Percentiles rank a stretch among this genome's conserved stretches.
phyloP scores from a whole-genome alignment of 2,797 vertebrate genomes.

The Pipistrellus nathusii region DNA sequence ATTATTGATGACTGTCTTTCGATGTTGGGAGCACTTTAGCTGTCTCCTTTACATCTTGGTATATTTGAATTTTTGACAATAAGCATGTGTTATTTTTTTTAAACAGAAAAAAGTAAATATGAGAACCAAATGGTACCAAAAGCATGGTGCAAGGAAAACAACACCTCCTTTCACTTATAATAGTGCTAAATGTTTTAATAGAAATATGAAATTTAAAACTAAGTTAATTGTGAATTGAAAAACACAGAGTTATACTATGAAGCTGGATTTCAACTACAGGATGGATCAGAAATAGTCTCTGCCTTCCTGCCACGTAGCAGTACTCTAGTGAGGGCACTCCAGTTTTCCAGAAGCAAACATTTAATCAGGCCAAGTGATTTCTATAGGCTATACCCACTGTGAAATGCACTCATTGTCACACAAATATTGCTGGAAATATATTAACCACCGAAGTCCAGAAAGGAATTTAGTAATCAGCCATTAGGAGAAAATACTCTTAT shows the following conservation, averaged over 20 bases:
- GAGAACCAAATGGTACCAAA: not conserved
- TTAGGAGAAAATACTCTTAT: not conserved
- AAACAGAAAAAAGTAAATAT: not conserved
- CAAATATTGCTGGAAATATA: slow-evolving; percentile 12
- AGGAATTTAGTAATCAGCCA: slow-evolving; percentile 3
- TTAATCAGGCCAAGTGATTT: not conserved
- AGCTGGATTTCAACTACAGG: not conserved
- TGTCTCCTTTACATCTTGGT: not conserved
- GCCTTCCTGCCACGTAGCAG: not conserved
- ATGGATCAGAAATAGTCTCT: not conserved
- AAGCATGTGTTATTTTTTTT: not conserved
- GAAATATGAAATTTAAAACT: slow-evolving; percentile 1
- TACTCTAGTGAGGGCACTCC: not conserved
- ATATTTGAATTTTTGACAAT: slow-evolving; percentile 23
- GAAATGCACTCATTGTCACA: not conserved
- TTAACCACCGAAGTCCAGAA: not conserved
- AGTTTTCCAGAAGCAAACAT: not conserved
- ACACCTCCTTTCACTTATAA: not conserved
- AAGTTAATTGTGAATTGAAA: slow-evolving; percentile 27
- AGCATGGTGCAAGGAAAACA: not conserved
- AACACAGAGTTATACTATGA: not conserved
- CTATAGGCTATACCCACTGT: not conserved
- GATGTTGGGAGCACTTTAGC: not conserved
- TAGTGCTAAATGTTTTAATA: slow-evolving; percentile 7
- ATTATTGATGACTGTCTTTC: not conserved